Conservation (phyloP, 2,888 invertebrate genomes). For the Chymomyza caudatula region DNA sequence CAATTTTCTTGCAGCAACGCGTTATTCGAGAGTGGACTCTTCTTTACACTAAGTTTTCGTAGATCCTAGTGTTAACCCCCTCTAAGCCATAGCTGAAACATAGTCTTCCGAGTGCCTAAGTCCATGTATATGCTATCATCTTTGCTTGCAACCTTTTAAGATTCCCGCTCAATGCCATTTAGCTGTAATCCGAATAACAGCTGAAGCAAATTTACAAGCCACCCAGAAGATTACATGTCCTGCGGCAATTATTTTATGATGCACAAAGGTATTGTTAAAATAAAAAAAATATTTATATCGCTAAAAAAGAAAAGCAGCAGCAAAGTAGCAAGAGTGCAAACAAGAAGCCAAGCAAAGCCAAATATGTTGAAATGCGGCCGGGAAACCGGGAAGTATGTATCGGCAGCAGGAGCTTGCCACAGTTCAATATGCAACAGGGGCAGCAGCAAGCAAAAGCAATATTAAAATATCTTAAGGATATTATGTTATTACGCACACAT, state of each 20-base stretch:
- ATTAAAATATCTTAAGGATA: constrained; percentile 76
- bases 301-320: constrained; percentile 16
- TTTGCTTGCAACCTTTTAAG: not conserved
- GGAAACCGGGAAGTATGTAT: constrained; percentile 37
- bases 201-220: constrained; percentile 54
- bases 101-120: too few relatives aligned
- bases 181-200: not conserved
- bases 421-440: constrained; percentile 65
- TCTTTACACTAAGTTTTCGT: too few relatives aligned
- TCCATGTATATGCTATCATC: too few relatives aligned
- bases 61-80: too few relatives aligned
- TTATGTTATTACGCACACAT: constrained; percentile 73
- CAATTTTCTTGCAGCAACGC: too few relatives aligned
- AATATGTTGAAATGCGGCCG: constrained; percentile 70
- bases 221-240: constrained; percentile 63
- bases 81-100: too few relatives aligned
- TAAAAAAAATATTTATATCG: constrained; percentile 19
- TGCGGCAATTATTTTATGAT: constrained; percentile 76
- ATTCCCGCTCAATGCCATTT: not conserved
- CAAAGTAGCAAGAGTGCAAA: constrained; percentile 41
- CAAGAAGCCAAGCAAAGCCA: constrained; percentile 58
- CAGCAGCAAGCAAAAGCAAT: constrained; percentile 46
- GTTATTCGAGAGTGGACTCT: too few relatives aligned
- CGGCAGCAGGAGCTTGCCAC: constrained; percentile 46
- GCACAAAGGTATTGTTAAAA: constrained; percentile 77